A percentile compares a stretch with the other conserved stretches of the same genome.
These are phyloP conservation scores for Gadus macrocephalus DNA, from an alignment of 2,113 vertebrate species.

Conservation along the genomic window DNA sequence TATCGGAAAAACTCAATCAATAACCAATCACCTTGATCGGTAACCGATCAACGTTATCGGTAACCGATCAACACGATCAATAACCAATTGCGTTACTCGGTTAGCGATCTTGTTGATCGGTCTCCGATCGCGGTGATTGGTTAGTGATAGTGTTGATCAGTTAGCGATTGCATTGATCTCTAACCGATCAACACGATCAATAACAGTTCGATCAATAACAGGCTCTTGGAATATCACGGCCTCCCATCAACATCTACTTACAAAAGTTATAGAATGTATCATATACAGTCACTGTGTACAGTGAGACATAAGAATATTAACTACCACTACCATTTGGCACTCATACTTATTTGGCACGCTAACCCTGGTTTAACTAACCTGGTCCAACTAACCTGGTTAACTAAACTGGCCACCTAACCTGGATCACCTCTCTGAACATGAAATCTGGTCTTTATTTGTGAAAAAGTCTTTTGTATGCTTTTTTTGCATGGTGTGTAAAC, in stretches of 20 bases:
- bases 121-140: no score
- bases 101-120: no score
- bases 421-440: no score
- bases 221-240: constrained; percentile 62
- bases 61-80: no score
- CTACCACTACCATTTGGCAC: constrained; percentile 72
- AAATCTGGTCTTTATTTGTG: constrained; percentile 20
- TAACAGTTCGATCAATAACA: constrained; percentile 44
- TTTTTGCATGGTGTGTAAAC: constrained; percentile 59
- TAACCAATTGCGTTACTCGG: neutral
- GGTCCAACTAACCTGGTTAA: no score
- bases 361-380: constrained; percentile 37
- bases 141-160: no score
- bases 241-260: constrained; percentile 74
- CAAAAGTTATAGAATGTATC: constrained; percentile 73
- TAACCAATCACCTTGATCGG: no score
- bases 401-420: no score
- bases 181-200: constrained; percentile 49
- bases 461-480: constrained; percentile 18
- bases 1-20: no score
- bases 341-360: constrained; percentile 73
- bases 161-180: constrained; percentile 8
- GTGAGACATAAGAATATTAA: constrained; percentile 69
- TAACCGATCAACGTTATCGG: no score
- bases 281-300: constrained; percentile 76